phyloP scores from a whole-genome alignment of 2,113 vertebrate species.

The Argyrosomus japonicus region DNA sequence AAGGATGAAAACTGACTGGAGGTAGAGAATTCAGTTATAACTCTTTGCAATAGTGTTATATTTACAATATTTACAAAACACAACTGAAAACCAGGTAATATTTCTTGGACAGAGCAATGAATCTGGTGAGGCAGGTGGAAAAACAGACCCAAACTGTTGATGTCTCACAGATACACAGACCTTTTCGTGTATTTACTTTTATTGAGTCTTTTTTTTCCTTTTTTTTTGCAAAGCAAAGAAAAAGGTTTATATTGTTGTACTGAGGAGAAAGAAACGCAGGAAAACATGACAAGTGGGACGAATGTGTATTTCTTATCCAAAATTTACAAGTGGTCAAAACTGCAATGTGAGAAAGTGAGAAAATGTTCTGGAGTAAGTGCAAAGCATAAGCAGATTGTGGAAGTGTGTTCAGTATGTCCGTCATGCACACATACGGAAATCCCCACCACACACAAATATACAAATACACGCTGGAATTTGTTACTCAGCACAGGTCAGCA shows the following conservation, averaged over 20 bases:
- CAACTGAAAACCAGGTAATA: conserved; percentile 1
- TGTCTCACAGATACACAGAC: conserved; percentile 31
- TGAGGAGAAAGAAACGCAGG: conserved; percentile 27
- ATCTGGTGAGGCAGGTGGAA: conserved; percentile 21
- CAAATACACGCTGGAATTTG: conserved; percentile 16
- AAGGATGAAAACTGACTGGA: neutral
- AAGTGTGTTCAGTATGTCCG: conserved; percentile 5
- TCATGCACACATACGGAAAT: neutral
- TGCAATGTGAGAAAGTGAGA: conserved; percentile 65
- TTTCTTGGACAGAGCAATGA: neutral
- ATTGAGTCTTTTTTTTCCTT: conserved; percentile 20
- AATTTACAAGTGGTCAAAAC: conserved; percentile 61
- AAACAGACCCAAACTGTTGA: conserved; percentile 22
- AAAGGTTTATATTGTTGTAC: conserved; percentile 15
- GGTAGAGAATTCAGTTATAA: neutral
- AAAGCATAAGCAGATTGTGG: conserved; percentile 53
- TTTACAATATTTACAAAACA: neutral
- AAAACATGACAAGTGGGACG: conserved; percentile 34
- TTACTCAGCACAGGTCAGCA: conserved; percentile 45
- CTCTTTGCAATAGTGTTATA: neutral
- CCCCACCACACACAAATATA: neutral
- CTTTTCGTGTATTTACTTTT: conserved; percentile 32
- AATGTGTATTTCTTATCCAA: conserved; percentile 39
- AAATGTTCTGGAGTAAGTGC: conserved; percentile 53
- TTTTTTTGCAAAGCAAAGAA: conserved; percentile 20